Conservation (phyloP, 2,113 vertebrate species). For the Vicugna pacos region DNA sequence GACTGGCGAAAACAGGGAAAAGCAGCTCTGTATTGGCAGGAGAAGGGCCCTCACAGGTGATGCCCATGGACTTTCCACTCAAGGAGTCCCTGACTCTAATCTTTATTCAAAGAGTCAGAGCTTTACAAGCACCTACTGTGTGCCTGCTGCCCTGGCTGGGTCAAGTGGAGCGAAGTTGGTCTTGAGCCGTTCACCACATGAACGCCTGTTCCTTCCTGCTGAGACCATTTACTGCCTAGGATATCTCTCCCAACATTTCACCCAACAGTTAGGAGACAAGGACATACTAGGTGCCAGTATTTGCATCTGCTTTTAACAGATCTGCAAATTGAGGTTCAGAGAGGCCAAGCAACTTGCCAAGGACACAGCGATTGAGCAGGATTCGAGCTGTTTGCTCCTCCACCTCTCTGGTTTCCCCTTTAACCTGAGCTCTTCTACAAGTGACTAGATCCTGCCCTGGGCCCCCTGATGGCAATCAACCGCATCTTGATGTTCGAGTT, state of each 20-base stretch:
- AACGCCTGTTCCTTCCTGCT: neutral
- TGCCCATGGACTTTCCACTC: neutral
- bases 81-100: neutral
- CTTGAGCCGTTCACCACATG: neutral
- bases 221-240: neutral
- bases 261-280: neutral
- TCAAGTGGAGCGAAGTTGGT: neutral
- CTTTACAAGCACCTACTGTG: neutral
- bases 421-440: neutral
- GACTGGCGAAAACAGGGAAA: no score
- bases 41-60: neutral
- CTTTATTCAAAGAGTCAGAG: neutral
- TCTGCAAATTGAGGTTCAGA: neutral
- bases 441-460: neutral
- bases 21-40: neutral
- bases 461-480: rapidly evolving
- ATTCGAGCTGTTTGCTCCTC: neutral
- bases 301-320: neutral
- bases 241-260: neutral
- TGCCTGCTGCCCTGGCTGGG: neutral
- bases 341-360: neutral
- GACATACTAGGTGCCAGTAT: neutral
- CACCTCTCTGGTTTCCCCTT: neutral
- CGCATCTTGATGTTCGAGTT: neutral
- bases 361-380: neutral